A percentile compares a stretch with the other conserved stretches of the same genome.
These are phyloP conservation scores for Falcunculus frontatus DNA, from an alignment of 2,113 vertebrate species.

Conservation along the genomic window DNA sequence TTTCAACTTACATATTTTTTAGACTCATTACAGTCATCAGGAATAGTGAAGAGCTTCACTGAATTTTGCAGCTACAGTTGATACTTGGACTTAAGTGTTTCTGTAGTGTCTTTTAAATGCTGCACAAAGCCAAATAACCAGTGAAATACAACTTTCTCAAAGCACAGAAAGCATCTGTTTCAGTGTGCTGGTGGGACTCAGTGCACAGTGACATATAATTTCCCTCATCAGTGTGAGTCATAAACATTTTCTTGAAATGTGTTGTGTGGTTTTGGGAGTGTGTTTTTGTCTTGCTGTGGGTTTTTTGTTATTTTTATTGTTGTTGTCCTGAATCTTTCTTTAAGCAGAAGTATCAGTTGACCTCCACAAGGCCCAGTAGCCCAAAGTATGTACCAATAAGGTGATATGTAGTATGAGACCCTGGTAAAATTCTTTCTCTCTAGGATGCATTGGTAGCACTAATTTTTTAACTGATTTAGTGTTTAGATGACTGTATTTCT, in stretches of 20 bases:
- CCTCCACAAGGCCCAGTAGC: background rate
- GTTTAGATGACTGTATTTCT: background rate
- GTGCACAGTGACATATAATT: background rate
- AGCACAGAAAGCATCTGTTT: background rate
- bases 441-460: background rate
- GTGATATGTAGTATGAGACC: background rate
- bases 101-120: background rate
- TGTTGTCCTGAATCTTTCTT: background rate
- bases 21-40: background rate
- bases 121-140: background rate
- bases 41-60: background rate
- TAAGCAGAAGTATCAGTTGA: background rate
- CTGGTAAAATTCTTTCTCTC: background rate
- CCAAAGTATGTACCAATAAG: background rate
- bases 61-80: background rate
- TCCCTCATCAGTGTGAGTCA: background rate
- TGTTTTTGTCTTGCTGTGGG: background rate
- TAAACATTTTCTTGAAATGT: background rate
- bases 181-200: background rate
- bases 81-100: background rate
- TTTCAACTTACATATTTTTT: background rate
- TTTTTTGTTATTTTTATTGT: background rate
- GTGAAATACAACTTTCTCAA: background rate
- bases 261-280: background rate
- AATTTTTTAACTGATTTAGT: background rate